Percentiles rank a stretch among this genome's conserved stretches.
Conservation (phyloP, 2,113 vertebrate genomes). For the Chunga burmeisteri region DNA sequence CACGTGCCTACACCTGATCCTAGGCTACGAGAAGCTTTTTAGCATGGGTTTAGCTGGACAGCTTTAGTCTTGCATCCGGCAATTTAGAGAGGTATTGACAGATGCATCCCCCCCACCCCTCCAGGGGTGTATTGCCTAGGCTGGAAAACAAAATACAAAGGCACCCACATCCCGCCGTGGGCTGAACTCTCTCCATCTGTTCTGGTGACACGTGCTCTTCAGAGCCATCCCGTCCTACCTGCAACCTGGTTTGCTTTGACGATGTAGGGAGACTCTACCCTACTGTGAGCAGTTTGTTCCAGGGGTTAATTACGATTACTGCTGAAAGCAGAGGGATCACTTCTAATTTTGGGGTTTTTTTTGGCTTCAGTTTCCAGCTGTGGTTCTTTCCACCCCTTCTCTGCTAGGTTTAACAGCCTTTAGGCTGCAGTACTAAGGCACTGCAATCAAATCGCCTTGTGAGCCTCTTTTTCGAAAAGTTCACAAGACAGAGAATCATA, state of each 20-base stretch:
- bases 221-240: not conserved
- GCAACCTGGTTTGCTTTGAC: not conserved
- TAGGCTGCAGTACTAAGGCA: too few relatives aligned
- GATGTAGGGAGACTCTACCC: too few relatives aligned
- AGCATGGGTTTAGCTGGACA: not conserved
- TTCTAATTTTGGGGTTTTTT: not conserved
- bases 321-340: not conserved
- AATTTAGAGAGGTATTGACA: not conserved
- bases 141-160: not conserved
- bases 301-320: not conserved
- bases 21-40: not conserved
- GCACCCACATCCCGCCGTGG: too few relatives aligned
- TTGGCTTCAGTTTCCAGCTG: not conserved
- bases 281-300: not conserved
- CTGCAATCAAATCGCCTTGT: accelerated
- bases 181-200: not conserved
- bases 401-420: not conserved
- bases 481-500: not conserved
- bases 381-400: not conserved
- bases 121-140: not conserved
- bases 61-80: not conserved
- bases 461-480: not conserved
- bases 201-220: not conserved
- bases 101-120: too few relatives aligned
- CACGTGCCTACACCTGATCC: not conserved